These are phyloP conservation scores for Rhopalosiphum nymphaeae DNA, from an alignment of 2,888 invertebrate species.

Conservation along the genomic window DNA sequence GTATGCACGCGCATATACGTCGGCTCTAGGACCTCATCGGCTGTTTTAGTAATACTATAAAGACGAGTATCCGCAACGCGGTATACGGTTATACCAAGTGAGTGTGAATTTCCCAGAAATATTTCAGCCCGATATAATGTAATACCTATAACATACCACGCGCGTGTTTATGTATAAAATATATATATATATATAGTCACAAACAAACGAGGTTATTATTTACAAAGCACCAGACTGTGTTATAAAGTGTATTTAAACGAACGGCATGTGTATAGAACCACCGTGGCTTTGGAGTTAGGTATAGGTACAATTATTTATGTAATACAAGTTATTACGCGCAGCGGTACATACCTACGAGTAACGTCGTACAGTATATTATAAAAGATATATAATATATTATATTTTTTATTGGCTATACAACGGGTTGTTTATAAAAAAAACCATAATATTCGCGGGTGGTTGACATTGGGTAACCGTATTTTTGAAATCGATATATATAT, in stretches of 20 bases:
- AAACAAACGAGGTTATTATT: conserved; percentile 16
- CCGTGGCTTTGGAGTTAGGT: background rate
- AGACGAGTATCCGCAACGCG: background rate
- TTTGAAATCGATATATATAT: background rate
- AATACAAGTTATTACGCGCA: background rate
- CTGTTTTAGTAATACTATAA: too few relatives aligned
- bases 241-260: background rate
- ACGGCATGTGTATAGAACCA: background rate
- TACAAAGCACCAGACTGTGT: conserved; percentile 21
- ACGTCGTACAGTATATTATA: background rate
- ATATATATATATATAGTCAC: background rate
- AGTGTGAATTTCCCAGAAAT: background rate
- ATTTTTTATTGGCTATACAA: background rate
- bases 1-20: too few relatives aligned
- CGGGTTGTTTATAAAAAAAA: background rate
- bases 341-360: background rate
- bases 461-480: background rate
- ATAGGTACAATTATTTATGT: background rate
- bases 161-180: background rate
- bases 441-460: background rate
- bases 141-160: background rate
- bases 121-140: background rate
- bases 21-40: too few relatives aligned
- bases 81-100: background rate
- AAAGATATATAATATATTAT: background rate